A percentile compares a stretch with the other conserved stretches of the same genome.
phyloP scores from a whole-genome alignment of 1,140 invertebrate species.

The Aphelenchoides avenae region DNA sequence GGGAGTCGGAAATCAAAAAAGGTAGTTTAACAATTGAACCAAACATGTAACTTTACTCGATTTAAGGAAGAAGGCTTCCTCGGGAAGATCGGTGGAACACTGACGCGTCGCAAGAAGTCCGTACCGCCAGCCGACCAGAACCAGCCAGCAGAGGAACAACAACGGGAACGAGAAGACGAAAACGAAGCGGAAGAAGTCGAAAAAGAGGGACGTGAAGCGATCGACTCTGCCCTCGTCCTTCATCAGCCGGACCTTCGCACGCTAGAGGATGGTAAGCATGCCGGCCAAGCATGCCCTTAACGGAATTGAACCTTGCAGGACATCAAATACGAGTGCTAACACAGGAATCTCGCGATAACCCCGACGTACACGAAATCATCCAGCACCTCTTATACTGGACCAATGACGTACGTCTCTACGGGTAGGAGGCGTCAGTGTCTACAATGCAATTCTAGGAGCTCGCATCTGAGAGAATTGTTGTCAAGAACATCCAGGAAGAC shows the following conservation, averaged over 20 bases:
- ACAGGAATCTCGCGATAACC: conserved; percentile 76
- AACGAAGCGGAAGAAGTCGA: conserved; percentile 41
- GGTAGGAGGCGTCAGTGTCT: conserved; percentile 84
- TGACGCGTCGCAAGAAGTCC: conserved; percentile 41
- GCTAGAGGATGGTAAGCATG: conserved; percentile 37
- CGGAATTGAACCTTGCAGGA: conserved; percentile 27
- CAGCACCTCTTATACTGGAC: conserved; percentile 59
- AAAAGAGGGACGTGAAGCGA: conserved; percentile 38
- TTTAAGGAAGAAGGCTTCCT: conserved; percentile 31
- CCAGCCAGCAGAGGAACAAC: conserved; percentile 4
- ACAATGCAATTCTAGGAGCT: too few species aligned
- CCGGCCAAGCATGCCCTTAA: conserved; percentile 7
- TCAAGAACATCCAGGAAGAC: conserved; percentile 93
- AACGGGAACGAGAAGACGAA: conserved; percentile 15
- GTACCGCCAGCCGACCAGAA: conserved; percentile 34
- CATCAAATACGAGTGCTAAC: conserved; percentile 94
- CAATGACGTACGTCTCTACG: too few species aligned
- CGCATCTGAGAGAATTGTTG: conserved; percentile 91
- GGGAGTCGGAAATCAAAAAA: conserved; percentile 6
- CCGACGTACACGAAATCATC: conserved; percentile 79
- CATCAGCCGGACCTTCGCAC: conserved; percentile 38
- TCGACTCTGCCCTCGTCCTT: conserved; percentile 40
- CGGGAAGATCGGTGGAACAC: conserved; percentile 39
- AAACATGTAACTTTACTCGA: not conserved
- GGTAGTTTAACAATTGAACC: not conserved